Evolutionary conservation across 2,888 invertebrate species (phyloP).

Genomic region (Amphimallon solstitiale): DNA sequence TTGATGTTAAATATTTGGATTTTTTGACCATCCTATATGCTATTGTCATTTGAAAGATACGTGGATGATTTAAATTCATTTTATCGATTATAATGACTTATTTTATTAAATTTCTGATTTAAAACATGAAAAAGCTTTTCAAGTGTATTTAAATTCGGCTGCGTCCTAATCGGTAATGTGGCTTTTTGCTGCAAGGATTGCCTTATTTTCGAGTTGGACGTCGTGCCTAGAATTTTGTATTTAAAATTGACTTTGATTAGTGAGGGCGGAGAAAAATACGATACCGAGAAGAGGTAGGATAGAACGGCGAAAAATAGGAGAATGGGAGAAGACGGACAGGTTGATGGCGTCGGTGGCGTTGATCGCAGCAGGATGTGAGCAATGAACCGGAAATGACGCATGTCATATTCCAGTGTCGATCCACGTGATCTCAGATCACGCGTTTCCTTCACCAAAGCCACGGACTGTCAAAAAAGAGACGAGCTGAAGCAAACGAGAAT

Average conservation of each 20-base stretch:
- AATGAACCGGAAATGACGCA: conserved; percentile 53
- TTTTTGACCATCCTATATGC: too few relatives aligned
- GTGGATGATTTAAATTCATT: too few relatives aligned
- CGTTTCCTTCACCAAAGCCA: conserved; percentile 30
- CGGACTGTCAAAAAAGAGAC: conserved; percentile 41
- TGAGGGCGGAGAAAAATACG: neutral
- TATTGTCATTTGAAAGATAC: too few relatives aligned
- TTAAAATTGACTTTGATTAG: conserved; percentile 1
- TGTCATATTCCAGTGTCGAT: conserved; percentile 51
- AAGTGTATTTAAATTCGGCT: too few relatives aligned
- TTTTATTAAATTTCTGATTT: too few relatives aligned
- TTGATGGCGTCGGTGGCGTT: conserved; percentile 21
- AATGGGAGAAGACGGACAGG: conserved; percentile 29
- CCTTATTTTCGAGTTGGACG: too few relatives aligned
- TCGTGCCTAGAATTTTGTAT: too few relatives aligned
- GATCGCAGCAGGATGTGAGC: conserved; percentile 45
- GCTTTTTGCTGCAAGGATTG: too few relatives aligned
- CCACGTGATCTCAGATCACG: conserved; percentile 50
- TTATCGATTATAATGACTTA: too few relatives aligned
- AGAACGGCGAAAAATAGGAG: conserved; percentile 32
- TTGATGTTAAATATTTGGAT: too few relatives aligned
- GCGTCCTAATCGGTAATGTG: too few relatives aligned
- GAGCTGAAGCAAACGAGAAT: neutral
- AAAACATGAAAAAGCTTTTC: too few relatives aligned
- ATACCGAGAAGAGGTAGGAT: neutral